Conservation (phyloP, 1,140 invertebrate genomes). For the Pinna nobilis region DNA sequence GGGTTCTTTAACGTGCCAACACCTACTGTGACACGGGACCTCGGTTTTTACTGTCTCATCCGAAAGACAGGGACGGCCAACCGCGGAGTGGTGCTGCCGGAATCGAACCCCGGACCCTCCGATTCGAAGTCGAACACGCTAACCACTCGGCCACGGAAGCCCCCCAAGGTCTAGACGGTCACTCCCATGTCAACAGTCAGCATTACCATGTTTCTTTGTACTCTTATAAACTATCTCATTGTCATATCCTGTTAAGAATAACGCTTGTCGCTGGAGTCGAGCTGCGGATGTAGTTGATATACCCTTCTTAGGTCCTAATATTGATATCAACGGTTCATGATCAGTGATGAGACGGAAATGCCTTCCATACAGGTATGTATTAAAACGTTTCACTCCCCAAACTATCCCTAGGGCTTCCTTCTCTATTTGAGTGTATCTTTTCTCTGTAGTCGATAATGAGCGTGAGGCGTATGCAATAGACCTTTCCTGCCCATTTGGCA, state of each 20-base stretch:
- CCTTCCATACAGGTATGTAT: slow-evolving; percentile 74
- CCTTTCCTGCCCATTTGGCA: slow-evolving; percentile 50
- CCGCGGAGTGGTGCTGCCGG: too few species aligned
- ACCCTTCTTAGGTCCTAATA: slow-evolving; percentile 70
- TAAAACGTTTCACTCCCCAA: slow-evolving; percentile 74
- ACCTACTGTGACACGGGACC: too few species aligned
- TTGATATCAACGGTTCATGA: slow-evolving; percentile 74
- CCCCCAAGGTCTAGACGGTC: too few species aligned
- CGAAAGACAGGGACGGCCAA: too few species aligned
- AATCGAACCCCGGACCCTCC: too few species aligned
- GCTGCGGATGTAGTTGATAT: slow-evolving; percentile 59
- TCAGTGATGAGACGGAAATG: slow-evolving; percentile 59
- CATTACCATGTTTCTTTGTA: background rate
- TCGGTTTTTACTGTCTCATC: too few species aligned
- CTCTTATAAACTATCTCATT: slow-evolving; percentile 15
- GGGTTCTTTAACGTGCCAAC: too few species aligned
- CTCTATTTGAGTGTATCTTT: slow-evolving; percentile 75
- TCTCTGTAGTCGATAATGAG: slow-evolving; percentile 70
- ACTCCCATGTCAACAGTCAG: too few species aligned
- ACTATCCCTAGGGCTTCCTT: slow-evolving; percentile 76
- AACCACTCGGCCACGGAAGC: too few species aligned
- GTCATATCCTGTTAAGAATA: slow-evolving; percentile 47
- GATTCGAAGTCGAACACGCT: too few species aligned
- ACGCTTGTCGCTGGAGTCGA: slow-evolving; percentile 70
- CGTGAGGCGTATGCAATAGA: slow-evolving; percentile 74